These are phyloP conservation scores for Calameuta pallipes DNA, from an alignment of 2,888 invertebrate genomes.

Conservation along the genomic window DNA sequence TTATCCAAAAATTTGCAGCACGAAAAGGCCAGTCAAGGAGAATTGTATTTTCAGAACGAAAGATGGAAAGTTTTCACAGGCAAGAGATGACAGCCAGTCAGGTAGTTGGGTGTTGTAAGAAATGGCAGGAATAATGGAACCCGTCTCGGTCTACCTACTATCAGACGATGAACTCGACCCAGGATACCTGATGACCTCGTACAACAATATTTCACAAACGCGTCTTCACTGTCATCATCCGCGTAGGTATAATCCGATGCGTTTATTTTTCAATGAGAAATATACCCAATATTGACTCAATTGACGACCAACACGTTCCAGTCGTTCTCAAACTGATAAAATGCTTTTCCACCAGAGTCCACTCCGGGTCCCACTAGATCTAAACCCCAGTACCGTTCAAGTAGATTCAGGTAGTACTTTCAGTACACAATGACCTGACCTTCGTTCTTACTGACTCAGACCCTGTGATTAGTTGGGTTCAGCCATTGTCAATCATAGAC, in stretches of 20 bases:
- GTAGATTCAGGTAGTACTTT: neutral
- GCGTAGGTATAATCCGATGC: neutral
- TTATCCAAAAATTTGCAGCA: neutral
- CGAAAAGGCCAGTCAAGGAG: neutral
- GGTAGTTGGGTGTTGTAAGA: neutral
- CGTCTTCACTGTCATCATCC: neutral
- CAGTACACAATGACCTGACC: neutral
- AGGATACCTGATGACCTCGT: neutral
- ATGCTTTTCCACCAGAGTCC: neutral
- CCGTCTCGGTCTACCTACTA: constrained; percentile 18
- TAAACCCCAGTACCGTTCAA: neutral
- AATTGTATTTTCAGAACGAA: neutral
- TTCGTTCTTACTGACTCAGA: neutral
- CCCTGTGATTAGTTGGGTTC: neutral
- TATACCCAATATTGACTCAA: too few relatives aligned
- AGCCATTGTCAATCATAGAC: neutral
- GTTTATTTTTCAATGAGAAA: too few relatives aligned
- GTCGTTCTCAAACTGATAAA: neutral
- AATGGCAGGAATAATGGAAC: constrained; percentile 2
- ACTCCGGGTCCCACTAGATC: neutral
- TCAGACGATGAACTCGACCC: constrained; percentile 13
- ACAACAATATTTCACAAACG: neutral
- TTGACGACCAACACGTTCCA: neutral
- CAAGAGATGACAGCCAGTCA: neutral
- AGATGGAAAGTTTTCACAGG: neutral